phyloP scores from a whole-genome alignment of 2,113 vertebrate genomes.

The Catagonus wagneri region DNA sequence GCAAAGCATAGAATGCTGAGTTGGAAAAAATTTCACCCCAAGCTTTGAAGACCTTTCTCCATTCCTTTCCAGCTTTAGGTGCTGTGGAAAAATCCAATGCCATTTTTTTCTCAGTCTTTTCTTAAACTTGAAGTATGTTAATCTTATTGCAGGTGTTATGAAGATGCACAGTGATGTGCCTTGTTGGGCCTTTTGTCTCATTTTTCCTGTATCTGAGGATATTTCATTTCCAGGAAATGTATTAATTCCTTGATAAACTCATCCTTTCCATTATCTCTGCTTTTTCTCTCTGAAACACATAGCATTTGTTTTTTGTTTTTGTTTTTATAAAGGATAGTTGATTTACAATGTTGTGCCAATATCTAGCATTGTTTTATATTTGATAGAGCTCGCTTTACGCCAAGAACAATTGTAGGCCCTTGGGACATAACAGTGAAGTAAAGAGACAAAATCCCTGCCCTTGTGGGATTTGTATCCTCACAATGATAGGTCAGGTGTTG shows the following conservation, averaged over 20 bases:
- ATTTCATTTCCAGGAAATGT: not conserved
- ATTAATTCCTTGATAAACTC: not conserved
- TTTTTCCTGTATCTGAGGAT: not conserved
- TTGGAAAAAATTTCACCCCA: not conserved
- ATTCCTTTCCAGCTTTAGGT: not conserved
- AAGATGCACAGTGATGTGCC: not conserved
- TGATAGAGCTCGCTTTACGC: not conserved
- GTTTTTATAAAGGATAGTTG: no score
- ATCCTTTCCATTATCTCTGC: not conserved
- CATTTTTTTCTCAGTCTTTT: not conserved
- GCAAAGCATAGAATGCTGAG: not conserved
- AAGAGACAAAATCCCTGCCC: not conserved
- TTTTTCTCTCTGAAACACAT: slow-evolving; percentile 1
- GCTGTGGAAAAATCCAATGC: not conserved
- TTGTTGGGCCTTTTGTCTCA: not conserved
- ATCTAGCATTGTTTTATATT: not conserved
- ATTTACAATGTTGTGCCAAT: no score
- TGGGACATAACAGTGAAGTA: not conserved
- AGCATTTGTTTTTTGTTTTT: no score
- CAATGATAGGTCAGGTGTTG: not conserved
- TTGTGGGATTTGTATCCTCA: not conserved
- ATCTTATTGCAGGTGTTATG: not conserved
- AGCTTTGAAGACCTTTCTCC: not conserved
- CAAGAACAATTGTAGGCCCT: not conserved
- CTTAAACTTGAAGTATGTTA: not conserved